Evolutionary conservation across 2,113 vertebrate species (phyloP).

Genomic region (Cyrtonyx montezumae): DNA sequence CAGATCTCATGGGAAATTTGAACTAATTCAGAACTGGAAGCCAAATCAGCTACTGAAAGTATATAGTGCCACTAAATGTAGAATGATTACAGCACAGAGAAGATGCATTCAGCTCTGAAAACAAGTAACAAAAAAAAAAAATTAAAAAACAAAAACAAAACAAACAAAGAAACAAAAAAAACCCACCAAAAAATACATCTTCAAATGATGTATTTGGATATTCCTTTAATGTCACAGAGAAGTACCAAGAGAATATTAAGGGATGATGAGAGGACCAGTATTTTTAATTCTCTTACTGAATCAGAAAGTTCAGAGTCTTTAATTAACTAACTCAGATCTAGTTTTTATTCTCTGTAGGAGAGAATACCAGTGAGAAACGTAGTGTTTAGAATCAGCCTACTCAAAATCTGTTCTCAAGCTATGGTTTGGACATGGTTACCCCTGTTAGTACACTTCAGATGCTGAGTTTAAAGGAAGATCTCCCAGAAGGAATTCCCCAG

Average conservation of each 20-base stretch:
- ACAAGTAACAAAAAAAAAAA: not conserved
- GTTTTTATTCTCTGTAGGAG: not conserved
- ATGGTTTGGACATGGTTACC: not conserved
- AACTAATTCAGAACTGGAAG: not conserved
- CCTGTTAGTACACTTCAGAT: not conserved
- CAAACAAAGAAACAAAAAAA: no score
- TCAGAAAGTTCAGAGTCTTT: not conserved
- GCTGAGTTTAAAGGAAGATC: not conserved
- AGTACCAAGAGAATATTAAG: not conserved
- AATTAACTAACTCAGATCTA: not conserved
- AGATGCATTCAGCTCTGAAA: not conserved
- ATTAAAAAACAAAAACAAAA: not conserved
- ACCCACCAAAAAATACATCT: no score
- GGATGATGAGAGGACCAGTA: not conserved
- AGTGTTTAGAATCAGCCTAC: not conserved
- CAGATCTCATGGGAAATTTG: not conserved
- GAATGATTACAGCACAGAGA: not conserved
- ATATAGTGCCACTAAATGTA: not conserved
- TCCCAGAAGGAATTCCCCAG: not conserved
- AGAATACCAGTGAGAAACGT: not conserved
- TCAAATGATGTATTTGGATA: not conserved
- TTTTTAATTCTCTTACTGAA: not conserved
- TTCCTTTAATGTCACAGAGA: not conserved
- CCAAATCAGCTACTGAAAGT: slow-evolving; percentile 42
- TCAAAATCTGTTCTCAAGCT: not conserved